Percentiles rank a stretch among this genome's conserved stretches.
Conservation (phyloP, 2,888 invertebrate species). For the Aporophyla lueneburgensis region DNA sequence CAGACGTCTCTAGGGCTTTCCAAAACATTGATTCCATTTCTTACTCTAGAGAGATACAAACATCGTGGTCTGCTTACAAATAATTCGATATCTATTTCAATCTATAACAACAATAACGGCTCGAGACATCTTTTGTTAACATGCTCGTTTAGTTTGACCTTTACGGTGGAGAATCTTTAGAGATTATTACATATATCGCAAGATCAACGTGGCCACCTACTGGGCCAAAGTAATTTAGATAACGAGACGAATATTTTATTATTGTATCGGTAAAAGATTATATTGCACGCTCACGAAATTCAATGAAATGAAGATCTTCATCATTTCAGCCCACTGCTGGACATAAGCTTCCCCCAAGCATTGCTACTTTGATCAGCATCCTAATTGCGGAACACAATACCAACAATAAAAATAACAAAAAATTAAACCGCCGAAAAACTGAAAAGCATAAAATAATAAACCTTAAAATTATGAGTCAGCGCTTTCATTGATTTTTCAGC, state of each 20-base stretch:
- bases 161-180: constrained; percentile 2
- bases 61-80: constrained; percentile 54
- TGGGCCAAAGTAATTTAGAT: not conserved
- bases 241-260: not conserved
- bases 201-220: not conserved
- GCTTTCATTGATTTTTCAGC: too few relatives aligned
- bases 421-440: too few relatives aligned
- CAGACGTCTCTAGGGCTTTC: constrained; percentile 31
- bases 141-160: constrained; percentile 32
- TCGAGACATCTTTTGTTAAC: constrained; percentile 44
- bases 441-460: too few relatives aligned
- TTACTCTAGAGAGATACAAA: constrained; percentile 13
- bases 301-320: too few relatives aligned
- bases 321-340: too few relatives aligned
- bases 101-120: constrained; percentile 34
- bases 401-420: too few relatives aligned
- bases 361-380: too few relatives aligned
- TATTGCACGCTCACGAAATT: too few relatives aligned
- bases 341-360: too few relatives aligned
- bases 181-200: constrained; percentile 9
- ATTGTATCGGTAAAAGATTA: too few relatives aligned
- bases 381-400: too few relatives aligned
- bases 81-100: constrained; percentile 43
- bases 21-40: constrained; percentile 45
- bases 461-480: too few relatives aligned